These are phyloP conservation scores for Synergus gifuensis DNA, from an alignment of 2,888 invertebrate genomes.

Conservation along the genomic window DNA sequence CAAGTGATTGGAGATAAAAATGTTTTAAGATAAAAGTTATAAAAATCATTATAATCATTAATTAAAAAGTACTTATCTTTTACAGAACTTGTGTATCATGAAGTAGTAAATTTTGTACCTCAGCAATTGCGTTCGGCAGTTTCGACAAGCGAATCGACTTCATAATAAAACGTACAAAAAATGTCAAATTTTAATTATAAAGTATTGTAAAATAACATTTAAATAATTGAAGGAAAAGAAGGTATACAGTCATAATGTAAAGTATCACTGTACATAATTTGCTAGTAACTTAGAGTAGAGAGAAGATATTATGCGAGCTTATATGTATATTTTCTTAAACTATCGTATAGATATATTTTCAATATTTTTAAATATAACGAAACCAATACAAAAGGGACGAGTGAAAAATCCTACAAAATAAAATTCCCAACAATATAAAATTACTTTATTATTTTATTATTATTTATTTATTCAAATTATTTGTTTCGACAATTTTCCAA, in stretches of 20 bases:
- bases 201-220: slow-evolving; percentile 17
- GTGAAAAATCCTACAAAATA: no score
- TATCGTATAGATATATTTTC: slow-evolving; percentile 17
- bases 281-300: slow-evolving; percentile 6
- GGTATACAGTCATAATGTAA: slow-evolving; percentile 7
- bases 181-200: background rate
- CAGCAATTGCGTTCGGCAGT: background rate
- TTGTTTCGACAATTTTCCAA: no score
- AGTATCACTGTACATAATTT: slow-evolving; percentile 36
- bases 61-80: slow-evolving; percentile 59
- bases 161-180: slow-evolving; percentile 5
- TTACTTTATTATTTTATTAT: no score
- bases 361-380: slow-evolving; percentile 10
- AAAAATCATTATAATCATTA: background rate
- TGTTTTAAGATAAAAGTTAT: background rate
- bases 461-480: no score
- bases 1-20: background rate
- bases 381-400: background rate
- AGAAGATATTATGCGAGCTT: slow-evolving; percentile 30
- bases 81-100: slow-evolving; percentile 89
- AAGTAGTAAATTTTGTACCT: slow-evolving; percentile 89
- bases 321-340: slow-evolving; percentile 21
- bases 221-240: background rate
- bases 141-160: background rate
- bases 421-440: no score